These are phyloP conservation scores for Poecilobothrus nobilitatus DNA, from an alignment of 2,888 invertebrate species.

Conservation along the genomic window DNA sequence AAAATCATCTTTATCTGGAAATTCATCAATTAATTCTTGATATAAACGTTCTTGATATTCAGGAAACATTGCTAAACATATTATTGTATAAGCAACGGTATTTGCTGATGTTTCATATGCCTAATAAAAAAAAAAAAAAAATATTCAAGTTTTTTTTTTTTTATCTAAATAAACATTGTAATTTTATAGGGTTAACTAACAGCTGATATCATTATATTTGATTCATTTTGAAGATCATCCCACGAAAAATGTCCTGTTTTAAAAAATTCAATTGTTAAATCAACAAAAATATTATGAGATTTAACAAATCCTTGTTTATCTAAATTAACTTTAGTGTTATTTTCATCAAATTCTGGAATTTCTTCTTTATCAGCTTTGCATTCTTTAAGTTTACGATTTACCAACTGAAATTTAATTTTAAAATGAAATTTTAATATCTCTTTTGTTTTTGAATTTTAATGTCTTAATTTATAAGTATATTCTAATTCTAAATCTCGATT, in stretches of 20 bases:
- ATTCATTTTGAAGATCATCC: slow-evolving; percentile 35
- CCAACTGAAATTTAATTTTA: background rate
- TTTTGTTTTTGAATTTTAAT: background rate
- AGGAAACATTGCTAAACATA: slow-evolving; percentile 36
- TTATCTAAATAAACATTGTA: background rate
- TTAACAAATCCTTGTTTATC: slow-evolving; percentile 17
- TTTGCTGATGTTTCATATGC: slow-evolving; percentile 41
- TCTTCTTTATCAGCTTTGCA: background rate
- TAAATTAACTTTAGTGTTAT: background rate
- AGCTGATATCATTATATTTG: slow-evolving; percentile 36
- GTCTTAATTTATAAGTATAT: no score
- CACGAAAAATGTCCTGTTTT: slow-evolving; percentile 30
- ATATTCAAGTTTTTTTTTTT: background rate
- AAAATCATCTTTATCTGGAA: slow-evolving; percentile 21
- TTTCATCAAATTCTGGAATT: background rate
- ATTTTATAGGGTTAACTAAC: background rate
- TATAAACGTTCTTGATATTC: slow-evolving; percentile 28
- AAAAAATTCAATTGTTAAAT: slow-evolving; percentile 32
- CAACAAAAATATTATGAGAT: slow-evolving; percentile 26
- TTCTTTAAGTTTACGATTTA: background rate
- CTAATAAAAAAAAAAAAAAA: no score
- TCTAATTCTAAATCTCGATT: no score
- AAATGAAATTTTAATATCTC: background rate
- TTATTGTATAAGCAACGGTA: slow-evolving; percentile 30
- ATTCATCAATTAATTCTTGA: slow-evolving; percentile 15